Conservation (phyloP, 2,113 vertebrate species). For the Haemorhous mexicanus region DNA sequence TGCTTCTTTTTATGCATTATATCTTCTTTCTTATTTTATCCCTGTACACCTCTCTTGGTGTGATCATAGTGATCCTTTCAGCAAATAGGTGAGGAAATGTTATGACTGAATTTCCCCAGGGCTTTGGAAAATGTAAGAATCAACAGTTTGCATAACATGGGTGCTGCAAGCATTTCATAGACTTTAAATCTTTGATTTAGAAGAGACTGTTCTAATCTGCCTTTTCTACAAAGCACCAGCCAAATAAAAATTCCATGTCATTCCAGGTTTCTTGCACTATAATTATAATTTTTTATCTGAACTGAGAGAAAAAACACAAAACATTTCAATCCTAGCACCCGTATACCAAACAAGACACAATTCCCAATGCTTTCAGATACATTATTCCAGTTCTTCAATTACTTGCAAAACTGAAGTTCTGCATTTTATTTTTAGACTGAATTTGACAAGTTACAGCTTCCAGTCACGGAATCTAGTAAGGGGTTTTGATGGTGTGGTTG, state of each 20-base stretch:
- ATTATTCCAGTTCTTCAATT: background rate
- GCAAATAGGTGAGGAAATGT: background rate
- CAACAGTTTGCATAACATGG: background rate
- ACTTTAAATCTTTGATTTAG: background rate
- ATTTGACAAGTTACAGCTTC: background rate
- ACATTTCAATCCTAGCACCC: background rate
- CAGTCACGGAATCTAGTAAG: background rate
- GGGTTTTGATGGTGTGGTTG: background rate
- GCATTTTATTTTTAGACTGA: background rate
- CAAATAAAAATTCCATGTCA: background rate
- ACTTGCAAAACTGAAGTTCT: background rate
- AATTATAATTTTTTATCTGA: background rate
- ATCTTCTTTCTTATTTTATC: background rate
- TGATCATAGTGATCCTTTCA: background rate
- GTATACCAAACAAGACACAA: background rate
- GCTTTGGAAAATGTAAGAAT: background rate
- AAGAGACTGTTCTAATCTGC: background rate
- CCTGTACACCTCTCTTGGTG: background rate
- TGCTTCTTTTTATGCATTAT: background rate
- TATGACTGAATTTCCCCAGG: background rate
- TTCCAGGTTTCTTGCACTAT: background rate
- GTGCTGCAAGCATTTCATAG: background rate
- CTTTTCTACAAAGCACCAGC: background rate
- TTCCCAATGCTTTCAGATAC: background rate
- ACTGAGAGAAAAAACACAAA: background rate